Conservation (phyloP, 2,888 invertebrate species). For the Drosophila pseudotakahashii region DNA sequence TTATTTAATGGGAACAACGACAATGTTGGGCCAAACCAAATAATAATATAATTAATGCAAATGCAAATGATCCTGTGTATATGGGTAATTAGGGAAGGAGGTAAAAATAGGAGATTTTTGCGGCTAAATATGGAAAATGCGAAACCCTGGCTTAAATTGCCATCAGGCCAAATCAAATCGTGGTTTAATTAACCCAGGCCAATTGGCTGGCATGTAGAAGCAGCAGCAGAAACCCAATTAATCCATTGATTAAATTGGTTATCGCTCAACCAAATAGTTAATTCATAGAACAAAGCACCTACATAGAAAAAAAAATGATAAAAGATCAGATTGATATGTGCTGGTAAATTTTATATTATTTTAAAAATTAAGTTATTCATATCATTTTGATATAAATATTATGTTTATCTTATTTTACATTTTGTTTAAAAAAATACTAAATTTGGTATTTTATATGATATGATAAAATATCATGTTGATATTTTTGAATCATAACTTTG, state of each 20-base stretch:
- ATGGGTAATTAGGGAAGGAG: background rate
- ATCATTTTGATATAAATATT: no score
- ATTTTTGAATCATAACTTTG: no score
- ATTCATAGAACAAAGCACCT: background rate
- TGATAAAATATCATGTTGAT: no score
- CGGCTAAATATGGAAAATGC: background rate
- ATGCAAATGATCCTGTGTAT: background rate
- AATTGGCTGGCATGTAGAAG: background rate
- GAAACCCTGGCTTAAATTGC: background rate
- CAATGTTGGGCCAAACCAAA: background rate
- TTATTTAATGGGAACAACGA: background rate
- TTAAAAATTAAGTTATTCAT: no score
- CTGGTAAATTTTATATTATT: no score
- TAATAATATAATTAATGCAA: constrained; percentile 3
- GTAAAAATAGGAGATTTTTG: background rate
- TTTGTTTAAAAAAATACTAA: no score
- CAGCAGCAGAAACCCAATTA: background rate
- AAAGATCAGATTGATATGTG: no score
- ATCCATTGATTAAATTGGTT: background rate
- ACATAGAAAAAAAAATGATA: no score
- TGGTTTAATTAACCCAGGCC: background rate
- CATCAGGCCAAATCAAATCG: background rate
- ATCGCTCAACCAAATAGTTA: background rate
- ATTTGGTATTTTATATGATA: no score
- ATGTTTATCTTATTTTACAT: no score